Evolutionary conservation across 2,888 invertebrate species (phyloP), one percentile per base, ranked within the genome.

Genomic region (Melikaiella ostensackeni): DNA sequence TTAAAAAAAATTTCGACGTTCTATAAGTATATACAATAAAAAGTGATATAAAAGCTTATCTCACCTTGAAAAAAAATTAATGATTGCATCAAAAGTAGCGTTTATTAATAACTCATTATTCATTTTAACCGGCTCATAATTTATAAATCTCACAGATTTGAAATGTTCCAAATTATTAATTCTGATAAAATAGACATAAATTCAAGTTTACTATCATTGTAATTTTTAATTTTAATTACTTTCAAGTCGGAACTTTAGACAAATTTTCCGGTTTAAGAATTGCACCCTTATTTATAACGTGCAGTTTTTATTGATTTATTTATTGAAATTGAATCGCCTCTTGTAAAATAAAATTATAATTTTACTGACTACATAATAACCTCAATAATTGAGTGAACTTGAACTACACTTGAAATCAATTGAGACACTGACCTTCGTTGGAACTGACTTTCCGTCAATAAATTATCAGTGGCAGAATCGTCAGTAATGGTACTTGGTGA

Each of bases 331-430:
- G 33, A 33, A 33, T 33, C 5, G 33, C 5, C 33, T 42, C 4
- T 16, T 55, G 8, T 55, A 4, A 55, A 55, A 2, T n/a, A 55
- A 1, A 11, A 21, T 21, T 11, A 55, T 9, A 33, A 27, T 70
- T 70, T 33, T 2, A 2, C 6, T 13, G 33, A 33, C n/a, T 30
- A 7, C 1, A 66, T 19, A 70, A 70, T 70, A 78, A 57, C 30
- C 3, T 46, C 19, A 70, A 70, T 70, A 79, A 61, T 33, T 76
- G 63, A 73, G 61, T 83, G 83, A 84, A 86, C 85, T 87, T 88
- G 86, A 87, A 88, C 83, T 76, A 78, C 50, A 83, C 78, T 88
- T 87, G 84, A 78, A 57, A 82, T 82, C 81, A 87, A 87, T 87
- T 88, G 85, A 82, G 61, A 70, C 27, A 77, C 79, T 84, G 84